Conservation (phyloP, 2,888 invertebrate genomes). For the Ophraella communa region DNA sequence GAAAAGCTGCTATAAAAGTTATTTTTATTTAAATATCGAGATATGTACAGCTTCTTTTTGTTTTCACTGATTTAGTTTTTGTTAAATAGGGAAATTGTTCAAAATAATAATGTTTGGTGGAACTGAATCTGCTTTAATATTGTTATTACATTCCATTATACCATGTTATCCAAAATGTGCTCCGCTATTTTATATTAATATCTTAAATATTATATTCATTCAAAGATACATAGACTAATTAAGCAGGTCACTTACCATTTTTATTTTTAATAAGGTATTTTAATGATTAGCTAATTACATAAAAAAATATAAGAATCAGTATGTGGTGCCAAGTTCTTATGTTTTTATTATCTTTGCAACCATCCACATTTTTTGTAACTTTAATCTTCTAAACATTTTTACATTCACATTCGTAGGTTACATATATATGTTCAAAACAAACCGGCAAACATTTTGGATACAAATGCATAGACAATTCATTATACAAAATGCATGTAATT, state of each 20-base stretch:
- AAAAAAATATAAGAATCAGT: background rate
- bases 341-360: background rate
- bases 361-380: background rate
- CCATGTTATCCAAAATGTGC: conserved; percentile 1
- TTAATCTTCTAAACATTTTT: too few species aligned
- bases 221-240: background rate
- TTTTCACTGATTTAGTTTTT: conserved; percentile 28
- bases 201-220: background rate
- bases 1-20: conserved; percentile 47
- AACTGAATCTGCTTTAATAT: conserved; percentile 49
- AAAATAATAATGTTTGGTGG: conserved; percentile 44
- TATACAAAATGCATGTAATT: conserved; percentile 16
- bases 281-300: background rate
- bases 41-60: conserved; percentile 47
- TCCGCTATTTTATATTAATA: background rate
- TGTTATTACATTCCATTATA: conserved; percentile 41
- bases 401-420: too few species aligned
- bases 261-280: background rate
- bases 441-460: background rate
- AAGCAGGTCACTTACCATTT: background rate
- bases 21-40: conserved; percentile 42
- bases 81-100: conserved; percentile 20
- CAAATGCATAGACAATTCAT: conserved; percentile 6
- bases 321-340: background rate
- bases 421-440: too few species aligned